Evolutionary conservation across 2,888 invertebrate genomes (phyloP), one percentile per base, ranked within the genome.

Genomic region (Drosophila villosipedis): DNA sequence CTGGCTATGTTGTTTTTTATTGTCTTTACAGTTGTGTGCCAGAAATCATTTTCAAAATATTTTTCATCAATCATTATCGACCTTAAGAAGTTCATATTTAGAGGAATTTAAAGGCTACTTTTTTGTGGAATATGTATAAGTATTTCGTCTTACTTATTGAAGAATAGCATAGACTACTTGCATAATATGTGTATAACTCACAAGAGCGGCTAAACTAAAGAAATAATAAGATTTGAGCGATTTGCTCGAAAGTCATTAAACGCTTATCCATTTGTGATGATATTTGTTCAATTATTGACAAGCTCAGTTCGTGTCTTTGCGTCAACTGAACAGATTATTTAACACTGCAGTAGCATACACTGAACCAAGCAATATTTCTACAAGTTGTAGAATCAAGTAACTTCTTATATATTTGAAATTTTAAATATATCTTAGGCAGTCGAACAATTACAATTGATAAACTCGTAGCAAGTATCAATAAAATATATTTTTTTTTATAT

Each of bases 251-350:
- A 58, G 1, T 9, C 57, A 30, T 30, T 30, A 9, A 30, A 19
- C 30, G 57, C 28, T 30, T n/a, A 14, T 30, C 39, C n/a, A n/a
- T 30, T 30, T 9, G 33, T 53, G 50, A 39, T 43, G 35, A 31
- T 54, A 14, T 55, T 57, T 37, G 41, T 49, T 47, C 19, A 19
- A 28, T 28, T 47, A 50, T 28, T 39, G 55, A 49, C 41, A 35
- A 50, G 43, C 30, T 28, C 16, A 16, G 35, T 30, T 31, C 41
- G 28, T 58, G 78, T 10, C 78, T 65, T 41, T 62, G 73, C 64
- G 65, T 78, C 64, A 49, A 47, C 60, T 73, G 25, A 58, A n/a
- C 35, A 62, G 76, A 76, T 77, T 68, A 62, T 30, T 58, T 31
- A 22, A 16, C 22, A 4, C 22, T 41, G 30, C 39, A 31, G 33